Conservation (phyloP, 1,140 invertebrate species). For the Aplysia californica region DNA sequence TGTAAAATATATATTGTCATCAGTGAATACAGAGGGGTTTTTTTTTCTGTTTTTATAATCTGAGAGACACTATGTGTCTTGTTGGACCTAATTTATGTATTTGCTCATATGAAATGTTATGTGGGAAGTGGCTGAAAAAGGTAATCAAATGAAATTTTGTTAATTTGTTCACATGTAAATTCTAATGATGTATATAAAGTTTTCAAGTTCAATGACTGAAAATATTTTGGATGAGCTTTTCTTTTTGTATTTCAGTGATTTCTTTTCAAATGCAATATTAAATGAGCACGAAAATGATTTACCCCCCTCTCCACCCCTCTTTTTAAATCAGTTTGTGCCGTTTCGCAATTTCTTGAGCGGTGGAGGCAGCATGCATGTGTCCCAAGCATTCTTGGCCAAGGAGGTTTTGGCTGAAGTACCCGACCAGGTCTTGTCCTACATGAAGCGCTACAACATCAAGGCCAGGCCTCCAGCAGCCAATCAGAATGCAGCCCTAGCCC, state of each 20-base stretch:
- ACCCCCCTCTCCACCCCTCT: not conserved
- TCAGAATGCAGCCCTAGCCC: not conserved
- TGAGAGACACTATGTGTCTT: not conserved
- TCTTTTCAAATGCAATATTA: no score
- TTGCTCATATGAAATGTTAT: no score
- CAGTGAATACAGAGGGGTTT: no score
- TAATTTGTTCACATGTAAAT: not conserved
- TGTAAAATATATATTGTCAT: no score
- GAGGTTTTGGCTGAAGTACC: conserved; percentile 76
- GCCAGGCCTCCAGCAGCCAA: conserved; percentile 57
- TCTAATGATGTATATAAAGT: not conserved
- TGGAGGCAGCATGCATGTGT: conserved; percentile 45
- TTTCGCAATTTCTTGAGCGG: conserved; percentile 68
- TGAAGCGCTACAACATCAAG: conserved; percentile 71
- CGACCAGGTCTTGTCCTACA: conserved; percentile 73
- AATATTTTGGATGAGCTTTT: not conserved
- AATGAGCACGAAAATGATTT: no score
- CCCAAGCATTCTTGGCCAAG: conserved; percentile 69
- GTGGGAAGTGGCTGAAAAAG: not conserved
- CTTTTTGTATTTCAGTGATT: not conserved
- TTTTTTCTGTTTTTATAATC: not conserved
- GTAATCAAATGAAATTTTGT: not conserved
- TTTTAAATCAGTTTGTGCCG: conserved; percentile 71
- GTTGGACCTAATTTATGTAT: not conserved
- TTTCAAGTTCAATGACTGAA: no score